A percentile compares a stretch with the other conserved stretches of the same genome.
Conservation (phyloP, 2,888 invertebrate genomes). For the Malachius bipustulatus region DNA sequence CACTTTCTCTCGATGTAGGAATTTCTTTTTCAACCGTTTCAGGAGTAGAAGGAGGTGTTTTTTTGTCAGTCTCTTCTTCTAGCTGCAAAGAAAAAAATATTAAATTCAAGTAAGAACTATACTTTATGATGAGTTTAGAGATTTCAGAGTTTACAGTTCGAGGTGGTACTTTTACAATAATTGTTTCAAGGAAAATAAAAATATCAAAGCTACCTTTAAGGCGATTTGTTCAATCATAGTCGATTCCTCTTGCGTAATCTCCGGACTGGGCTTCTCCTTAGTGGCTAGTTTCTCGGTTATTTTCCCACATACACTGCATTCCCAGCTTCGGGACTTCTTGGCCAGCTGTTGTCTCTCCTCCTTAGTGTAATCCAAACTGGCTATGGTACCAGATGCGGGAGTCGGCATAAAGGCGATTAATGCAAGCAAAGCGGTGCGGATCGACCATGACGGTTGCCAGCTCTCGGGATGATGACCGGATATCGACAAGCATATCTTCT, state of each 20-base stretch:
- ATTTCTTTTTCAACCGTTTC: too few relatives aligned
- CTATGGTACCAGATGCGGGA: constrained; percentile 79
- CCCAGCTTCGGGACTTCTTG: constrained; percentile 54
- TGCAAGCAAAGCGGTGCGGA: constrained; percentile 82
- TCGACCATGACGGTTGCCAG: constrained; percentile 97
- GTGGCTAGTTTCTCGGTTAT: constrained; percentile 41
- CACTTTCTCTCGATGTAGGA: too few relatives aligned
- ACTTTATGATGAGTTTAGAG: too few relatives aligned
- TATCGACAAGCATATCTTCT: constrained; percentile 91
- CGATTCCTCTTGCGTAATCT: constrained; percentile 41
- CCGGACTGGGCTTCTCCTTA: constrained; percentile 27
- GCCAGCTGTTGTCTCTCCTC: constrained; percentile 73
- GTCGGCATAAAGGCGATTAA: constrained; percentile 93
- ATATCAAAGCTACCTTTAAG: constrained; percentile 37
- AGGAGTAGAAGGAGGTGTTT: too few relatives aligned
- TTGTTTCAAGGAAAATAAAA: too few relatives aligned
- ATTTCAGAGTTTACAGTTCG: too few relatives aligned
- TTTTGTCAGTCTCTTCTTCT: too few relatives aligned
- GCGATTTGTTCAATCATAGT: constrained; percentile 43
- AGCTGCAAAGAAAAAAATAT: too few relatives aligned
- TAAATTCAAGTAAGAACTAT: too few relatives aligned
- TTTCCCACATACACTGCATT: constrained; percentile 51
- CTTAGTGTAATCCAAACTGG: constrained; percentile 78
- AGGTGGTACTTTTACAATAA: too few relatives aligned
- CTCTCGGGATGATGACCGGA: constrained; percentile 96